Conservation (phyloP, 2,888 invertebrate genomes). For the Linyphia triangularis region DNA sequence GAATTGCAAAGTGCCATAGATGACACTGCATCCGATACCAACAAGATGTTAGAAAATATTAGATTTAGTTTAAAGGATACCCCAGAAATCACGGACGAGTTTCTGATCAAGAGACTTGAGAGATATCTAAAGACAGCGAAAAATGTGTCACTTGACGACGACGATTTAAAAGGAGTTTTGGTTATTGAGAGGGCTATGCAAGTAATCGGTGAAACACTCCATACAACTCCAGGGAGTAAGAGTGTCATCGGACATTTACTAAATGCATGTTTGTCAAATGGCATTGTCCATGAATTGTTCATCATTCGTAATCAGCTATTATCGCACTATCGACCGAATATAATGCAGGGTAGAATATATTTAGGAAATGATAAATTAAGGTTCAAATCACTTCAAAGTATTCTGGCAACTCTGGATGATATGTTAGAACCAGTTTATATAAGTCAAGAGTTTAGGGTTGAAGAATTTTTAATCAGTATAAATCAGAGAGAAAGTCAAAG, state of each 20-base stretch:
- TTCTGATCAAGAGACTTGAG: neutral
- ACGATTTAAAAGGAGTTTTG: conserved; percentile 3
- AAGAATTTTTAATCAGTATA: neutral
- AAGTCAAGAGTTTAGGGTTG: neutral
- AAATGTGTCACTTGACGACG: neutral
- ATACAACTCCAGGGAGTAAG: neutral
- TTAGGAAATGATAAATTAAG: neutral
- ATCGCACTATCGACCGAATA: neutral
- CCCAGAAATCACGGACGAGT: conserved; percentile 33
- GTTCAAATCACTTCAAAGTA: neutral
- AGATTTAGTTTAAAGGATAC: neutral
- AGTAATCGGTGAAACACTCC: conserved; percentile 15
- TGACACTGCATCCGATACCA: neutral
- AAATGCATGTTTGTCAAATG: neutral
- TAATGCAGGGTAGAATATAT: neutral
- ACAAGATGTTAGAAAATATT: neutral
- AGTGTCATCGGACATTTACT: neutral
- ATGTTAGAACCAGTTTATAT: neutral
- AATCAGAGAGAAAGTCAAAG: neutral
- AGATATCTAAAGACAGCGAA: neutral
- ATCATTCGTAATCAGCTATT: conserved; percentile 3
- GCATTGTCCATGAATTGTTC: neutral
- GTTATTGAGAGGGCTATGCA: conserved; percentile 16
- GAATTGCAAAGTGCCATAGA: neutral
- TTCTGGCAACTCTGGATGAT: neutral